These are phyloP conservation scores for Acropora tenuis DNA, from an alignment of 64 coral and sea anemone species.

Conservation along the genomic window DNA sequence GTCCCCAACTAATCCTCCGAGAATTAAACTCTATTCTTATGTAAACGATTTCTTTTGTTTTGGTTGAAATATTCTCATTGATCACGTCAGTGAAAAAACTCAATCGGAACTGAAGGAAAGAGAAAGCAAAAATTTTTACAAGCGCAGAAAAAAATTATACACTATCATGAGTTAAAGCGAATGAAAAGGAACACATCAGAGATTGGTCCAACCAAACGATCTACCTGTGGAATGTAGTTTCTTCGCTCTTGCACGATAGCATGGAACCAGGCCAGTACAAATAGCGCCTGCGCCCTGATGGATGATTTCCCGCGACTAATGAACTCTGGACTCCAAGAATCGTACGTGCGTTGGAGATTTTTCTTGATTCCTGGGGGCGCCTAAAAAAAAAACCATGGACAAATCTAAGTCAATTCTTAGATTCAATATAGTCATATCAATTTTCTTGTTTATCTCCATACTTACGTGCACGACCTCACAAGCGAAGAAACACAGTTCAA, in stretches of 20 bases:
- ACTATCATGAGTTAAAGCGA: not conserved
- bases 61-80: too few relatives aligned
- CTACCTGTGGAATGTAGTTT: slow-evolving; percentile 97
- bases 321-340: slow-evolving; percentile 93
- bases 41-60: too few relatives aligned
- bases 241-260: slow-evolving; percentile 94
- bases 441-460: too few relatives aligned
- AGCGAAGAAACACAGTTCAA: too few relatives aligned
- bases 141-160: not conserved
- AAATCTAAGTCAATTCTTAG: too few relatives aligned
- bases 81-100: too few relatives aligned
- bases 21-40: too few relatives aligned
- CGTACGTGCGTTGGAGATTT: slow-evolving; percentile 95
- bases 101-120: not conserved
- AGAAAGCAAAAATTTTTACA: not conserved
- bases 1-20: too few relatives aligned
- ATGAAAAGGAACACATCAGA: not conserved
- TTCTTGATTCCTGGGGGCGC: slow-evolving; percentile 97
- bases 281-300: slow-evolving; percentile 95
- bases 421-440: too few relatives aligned
- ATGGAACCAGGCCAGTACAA: slow-evolving; percentile 98
- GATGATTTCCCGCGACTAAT: slow-evolving; percentile 88
- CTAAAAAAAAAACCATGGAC: slow-evolving; percentile 3
- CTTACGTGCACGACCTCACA: too few relatives aligned
- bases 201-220: not conserved